Base-by-base conservation (phyloP, 2,888 invertebrate species). In the Drosophila mulleri region DNA sequence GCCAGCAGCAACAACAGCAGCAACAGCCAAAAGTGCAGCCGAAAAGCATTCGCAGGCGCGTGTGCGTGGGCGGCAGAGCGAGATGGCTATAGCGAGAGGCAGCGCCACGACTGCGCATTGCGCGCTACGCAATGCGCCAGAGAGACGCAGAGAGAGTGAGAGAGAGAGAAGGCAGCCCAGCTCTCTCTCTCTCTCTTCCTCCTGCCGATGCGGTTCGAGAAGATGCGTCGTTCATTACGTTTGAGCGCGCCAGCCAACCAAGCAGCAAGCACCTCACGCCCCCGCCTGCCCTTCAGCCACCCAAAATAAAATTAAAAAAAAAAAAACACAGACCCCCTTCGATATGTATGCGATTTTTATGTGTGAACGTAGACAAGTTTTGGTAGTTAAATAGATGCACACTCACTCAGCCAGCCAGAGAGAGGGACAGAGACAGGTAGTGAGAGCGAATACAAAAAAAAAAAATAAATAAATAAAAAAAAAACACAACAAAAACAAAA, bases 361-460 rank as follows among this genome's bases (percentile, higher is more conserved):
- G 86, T 86, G 86, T 83, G 86, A 86, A 88, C 82, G 90, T 81
- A 89, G 91, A 85, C 90, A 83, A 90, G 89, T 89, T 77, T 90
- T 82, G 87, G 91, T 90, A 82, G 88, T 89, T 89, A 87, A 88
- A 80, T 90, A 85, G 86, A 84, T 87, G 87, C 84, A 84, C 67
- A 80, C 78, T 72, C 68, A 78, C 77, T 73, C 72, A 18, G 48
- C 14, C 59, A 52, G 26, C 6, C 47, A 23, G 14, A 47, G 56
- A 48, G 39, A 12, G 48, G 11, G 45, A 23, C 45, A 42, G 32
- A 14, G 63, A 54, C 20, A 54, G 54, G 26, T 32, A 50, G 50
- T 50, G 50, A 32, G 41, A 41, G 54, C n/a, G 39, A 54, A 39
- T n/a, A 6, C 16, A 2, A 41, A n/a, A 41, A n/a, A 8, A 44